Conservation (phyloP, 2,888 invertebrate genomes). For the Mesorhabditis spiculigera region DNA sequence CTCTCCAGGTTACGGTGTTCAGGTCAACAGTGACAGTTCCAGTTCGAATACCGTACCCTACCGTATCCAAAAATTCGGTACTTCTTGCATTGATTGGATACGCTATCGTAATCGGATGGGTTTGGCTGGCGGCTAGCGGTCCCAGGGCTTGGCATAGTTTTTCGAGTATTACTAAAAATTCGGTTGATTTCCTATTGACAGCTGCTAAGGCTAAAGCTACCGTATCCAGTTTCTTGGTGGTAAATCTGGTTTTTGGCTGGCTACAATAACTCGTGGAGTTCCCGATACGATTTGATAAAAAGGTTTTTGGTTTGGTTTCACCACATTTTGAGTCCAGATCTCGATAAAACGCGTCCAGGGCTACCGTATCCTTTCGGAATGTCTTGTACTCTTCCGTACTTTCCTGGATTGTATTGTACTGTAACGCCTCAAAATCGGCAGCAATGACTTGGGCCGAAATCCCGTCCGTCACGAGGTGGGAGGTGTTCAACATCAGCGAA, state of each 20-base stretch:
- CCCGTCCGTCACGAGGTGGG: background rate
- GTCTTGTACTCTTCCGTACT: too few relatives aligned
- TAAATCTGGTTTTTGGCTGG: background rate
- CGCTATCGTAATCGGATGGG: background rate
- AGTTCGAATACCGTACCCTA: constrained; percentile 4
- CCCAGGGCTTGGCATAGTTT: background rate
- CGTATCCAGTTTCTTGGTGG: background rate
- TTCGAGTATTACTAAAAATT: background rate
- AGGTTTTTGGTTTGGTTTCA: too few relatives aligned
- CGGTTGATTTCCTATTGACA: background rate
- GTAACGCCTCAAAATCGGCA: background rate
- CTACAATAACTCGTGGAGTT: background rate
- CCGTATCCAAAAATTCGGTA: background rate
- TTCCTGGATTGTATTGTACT: background rate
- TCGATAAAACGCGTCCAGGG: too few relatives aligned
- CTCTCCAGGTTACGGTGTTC: background rate
- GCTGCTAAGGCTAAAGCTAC: background rate
- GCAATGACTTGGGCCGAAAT: background rate
- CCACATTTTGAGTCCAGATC: too few relatives aligned
- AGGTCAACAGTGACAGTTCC: background rate
- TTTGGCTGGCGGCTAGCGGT: background rate
- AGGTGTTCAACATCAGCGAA: background rate
- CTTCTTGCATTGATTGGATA: constrained; percentile 6
- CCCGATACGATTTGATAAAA: background rate
- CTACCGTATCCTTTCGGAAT: too few relatives aligned